A percentile compares a stretch with the other conserved stretches of the same genome.
Evolutionary conservation across 2,888 invertebrate genomes (phyloP).

Genomic region (Odontocolon sp.): DNA sequence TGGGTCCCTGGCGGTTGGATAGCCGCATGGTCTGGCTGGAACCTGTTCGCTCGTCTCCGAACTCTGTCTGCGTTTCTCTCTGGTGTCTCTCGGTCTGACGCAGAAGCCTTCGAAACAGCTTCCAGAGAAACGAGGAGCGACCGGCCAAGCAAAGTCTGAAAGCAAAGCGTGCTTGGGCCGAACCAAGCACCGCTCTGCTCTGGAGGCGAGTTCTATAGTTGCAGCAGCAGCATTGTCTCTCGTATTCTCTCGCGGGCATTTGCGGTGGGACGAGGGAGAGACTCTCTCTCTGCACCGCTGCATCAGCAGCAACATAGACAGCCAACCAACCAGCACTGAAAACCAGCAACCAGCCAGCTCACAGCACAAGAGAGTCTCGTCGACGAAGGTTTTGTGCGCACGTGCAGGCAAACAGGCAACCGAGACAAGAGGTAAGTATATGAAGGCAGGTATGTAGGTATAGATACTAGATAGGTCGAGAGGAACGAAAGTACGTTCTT

Average conservation of each 20-base stretch:
- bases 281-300: neutral
- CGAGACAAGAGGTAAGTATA: neutral
- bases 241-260: constrained; percentile 27
- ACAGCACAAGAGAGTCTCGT: neutral
- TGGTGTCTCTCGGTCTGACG: constrained; percentile 19
- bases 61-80: constrained; percentile 50
- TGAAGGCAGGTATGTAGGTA: too few species aligned
- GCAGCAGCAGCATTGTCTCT: constrained; percentile 24
- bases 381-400: too few species aligned
- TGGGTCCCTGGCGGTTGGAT: constrained; percentile 70
- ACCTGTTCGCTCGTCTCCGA: constrained; percentile 74
- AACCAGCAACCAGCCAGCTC: neutral
- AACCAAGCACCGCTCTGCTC: neutral
- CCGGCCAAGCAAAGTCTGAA: constrained; percentile 38
- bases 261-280: neutral
- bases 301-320: constrained; percentile 1
- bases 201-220: constrained; percentile 1
- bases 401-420: neutral
- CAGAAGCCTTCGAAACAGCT: neutral
- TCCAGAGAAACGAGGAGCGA: constrained; percentile 9
- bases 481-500: neutral
- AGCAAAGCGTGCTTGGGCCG: constrained; percentile 28
- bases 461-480: constrained; percentile 9
- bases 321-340: constrained; percentile 4
- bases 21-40: constrained; percentile 70